These are phyloP conservation scores for Siphamia tubifer DNA, from an alignment of 2,113 vertebrate species.

Conservation along the genomic window DNA sequence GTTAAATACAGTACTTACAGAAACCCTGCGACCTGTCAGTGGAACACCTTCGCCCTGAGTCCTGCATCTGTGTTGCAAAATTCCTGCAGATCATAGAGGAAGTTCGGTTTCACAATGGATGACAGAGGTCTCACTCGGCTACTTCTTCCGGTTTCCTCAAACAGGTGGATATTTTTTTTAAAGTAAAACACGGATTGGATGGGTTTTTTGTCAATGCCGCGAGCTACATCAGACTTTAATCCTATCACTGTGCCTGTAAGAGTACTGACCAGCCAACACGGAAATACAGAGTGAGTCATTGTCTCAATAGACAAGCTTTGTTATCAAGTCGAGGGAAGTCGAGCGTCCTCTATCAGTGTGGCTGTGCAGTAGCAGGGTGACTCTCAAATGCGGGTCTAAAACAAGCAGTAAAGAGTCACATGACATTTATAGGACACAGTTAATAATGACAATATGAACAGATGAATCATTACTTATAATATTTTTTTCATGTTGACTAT, in stretches of 20 bases:
- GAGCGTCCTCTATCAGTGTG: conserved; percentile 22
- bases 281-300: background rate
- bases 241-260: background rate
- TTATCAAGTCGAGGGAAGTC: background rate
- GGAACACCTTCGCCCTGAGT: conserved; percentile 27
- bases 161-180: too few relatives aligned
- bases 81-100: conserved; percentile 5
- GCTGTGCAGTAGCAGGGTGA: too few relatives aligned
- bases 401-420: too few relatives aligned
- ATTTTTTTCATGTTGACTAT: too few relatives aligned
- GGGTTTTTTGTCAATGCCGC: too few relatives aligned
- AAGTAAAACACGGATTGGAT: too few relatives aligned
- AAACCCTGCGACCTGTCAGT: background rate
- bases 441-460: too few relatives aligned
- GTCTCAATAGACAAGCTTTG: background rate
- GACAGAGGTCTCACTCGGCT: conserved; percentile 3
- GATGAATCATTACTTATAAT: too few relatives aligned
- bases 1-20: conserved; percentile 14
- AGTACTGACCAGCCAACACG: background rate
- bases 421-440: too few relatives aligned
- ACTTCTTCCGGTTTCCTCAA: background rate
- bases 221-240: too few relatives aligned
- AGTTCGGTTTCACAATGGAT: background rate
- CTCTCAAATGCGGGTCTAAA: too few relatives aligned
- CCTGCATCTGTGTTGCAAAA: background rate